phyloP scores from a whole-genome alignment of 2,113 vertebrate species.

The Neopipo cinnamomea region DNA sequence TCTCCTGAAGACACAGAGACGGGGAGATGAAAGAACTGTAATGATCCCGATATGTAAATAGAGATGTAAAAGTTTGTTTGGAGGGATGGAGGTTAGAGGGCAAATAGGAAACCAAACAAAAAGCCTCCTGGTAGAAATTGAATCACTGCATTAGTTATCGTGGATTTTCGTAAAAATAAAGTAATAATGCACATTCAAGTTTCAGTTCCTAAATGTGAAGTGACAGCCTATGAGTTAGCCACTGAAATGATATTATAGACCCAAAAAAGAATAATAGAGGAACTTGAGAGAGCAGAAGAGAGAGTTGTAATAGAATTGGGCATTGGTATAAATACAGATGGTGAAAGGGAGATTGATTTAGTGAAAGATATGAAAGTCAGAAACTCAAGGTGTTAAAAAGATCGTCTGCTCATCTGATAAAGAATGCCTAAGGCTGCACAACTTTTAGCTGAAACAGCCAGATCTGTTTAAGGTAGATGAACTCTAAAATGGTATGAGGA shows the following conservation, averaged over 20 bases:
- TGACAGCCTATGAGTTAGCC: conserved; percentile 33
- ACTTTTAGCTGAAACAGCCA: not conserved
- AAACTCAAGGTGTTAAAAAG: conserved; percentile 21
- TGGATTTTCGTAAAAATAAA: conserved; percentile 27
- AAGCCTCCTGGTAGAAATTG: not conserved
- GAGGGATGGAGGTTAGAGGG: not conserved
- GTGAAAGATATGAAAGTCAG: conserved; percentile 20
- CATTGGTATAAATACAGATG: conserved; percentile 38
- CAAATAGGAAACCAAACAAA: not conserved
- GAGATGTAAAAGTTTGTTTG: conserved; percentile 14
- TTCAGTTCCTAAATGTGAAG: conserved; percentile 43
- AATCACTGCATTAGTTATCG: conserved; percentile 1
- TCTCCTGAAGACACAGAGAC: not conserved
- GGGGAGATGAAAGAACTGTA: not conserved
- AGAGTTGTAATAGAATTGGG: conserved; percentile 21
- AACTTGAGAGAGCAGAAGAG: conserved; percentile 26
- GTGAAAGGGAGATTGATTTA: conserved; percentile 40
- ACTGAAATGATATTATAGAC: conserved; percentile 18
- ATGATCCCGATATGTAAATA: not conserved
- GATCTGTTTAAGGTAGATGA: not conserved
- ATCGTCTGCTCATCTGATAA: not conserved
- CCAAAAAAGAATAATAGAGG: conserved; percentile 24
- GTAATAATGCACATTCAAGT: not conserved
- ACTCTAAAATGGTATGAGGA: not conserved
- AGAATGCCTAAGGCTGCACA: not conserved